Evolutionary conservation across 2,113 vertebrate species (phyloP).

Genomic region (Noturus placidus): DNA sequence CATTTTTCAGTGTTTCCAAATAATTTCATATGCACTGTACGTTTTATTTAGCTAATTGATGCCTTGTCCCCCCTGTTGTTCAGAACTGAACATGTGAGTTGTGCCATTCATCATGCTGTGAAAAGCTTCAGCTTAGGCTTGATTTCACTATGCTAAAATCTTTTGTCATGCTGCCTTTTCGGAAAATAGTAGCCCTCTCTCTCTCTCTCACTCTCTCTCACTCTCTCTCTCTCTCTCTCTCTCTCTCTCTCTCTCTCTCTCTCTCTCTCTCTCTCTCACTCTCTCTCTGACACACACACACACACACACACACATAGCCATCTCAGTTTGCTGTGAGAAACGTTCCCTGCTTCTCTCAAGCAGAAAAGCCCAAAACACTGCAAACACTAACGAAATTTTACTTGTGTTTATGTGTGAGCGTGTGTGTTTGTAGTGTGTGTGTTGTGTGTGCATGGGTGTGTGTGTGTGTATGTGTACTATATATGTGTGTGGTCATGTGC

Average conservation of each 20-base stretch:
- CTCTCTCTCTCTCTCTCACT: too few relatives aligned
- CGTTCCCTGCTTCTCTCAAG: background rate
- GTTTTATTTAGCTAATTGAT: conserved; percentile 21
- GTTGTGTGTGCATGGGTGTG: background rate
- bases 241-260: too few relatives aligned
- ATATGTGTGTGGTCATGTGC: conserved; percentile 17
- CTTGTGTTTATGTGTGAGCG: background rate
- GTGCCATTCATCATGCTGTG: conserved; percentile 30
- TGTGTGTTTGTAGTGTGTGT: background rate
- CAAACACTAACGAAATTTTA: conserved; percentile 12
- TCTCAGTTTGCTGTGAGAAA: conserved; percentile 11
- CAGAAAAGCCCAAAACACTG: background rate
- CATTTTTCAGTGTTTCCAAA: conserved; percentile 17
- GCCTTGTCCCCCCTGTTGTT: conserved; percentile 4
- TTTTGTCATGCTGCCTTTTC: conserved; percentile 39
- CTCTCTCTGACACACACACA: background rate
- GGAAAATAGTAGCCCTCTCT: background rate
- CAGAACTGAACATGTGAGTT: conserved; percentile 21
- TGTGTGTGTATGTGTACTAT: background rate
- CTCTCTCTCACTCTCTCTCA: too few relatives aligned
- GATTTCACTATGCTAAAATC: conserved; percentile 40
- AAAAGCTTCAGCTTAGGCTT: conserved; percentile 16
- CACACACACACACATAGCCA: background rate
- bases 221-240: too few relatives aligned
- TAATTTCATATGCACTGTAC: conserved; percentile 16